A percentile compares a stretch with the other conserved stretches of the same genome.
These are phyloP conservation scores for Neuroterus valhalla DNA, from an alignment of 1,140 invertebrate species.

Conservation along the genomic window DNA sequence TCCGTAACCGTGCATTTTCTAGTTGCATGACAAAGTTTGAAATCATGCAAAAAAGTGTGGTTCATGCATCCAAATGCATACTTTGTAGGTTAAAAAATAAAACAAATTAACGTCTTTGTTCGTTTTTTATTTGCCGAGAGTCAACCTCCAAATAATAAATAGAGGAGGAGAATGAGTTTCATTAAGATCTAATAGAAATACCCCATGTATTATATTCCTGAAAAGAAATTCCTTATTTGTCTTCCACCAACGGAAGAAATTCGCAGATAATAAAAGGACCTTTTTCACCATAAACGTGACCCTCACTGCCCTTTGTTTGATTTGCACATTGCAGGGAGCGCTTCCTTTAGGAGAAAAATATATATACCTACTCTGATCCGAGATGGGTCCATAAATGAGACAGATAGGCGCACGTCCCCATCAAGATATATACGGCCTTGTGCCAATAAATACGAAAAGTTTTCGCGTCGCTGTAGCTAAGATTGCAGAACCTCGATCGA, in stretches of 20 bases:
- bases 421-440: background rate
- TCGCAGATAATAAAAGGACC: slow-evolving; percentile 18
- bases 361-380: background rate
- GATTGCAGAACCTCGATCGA: slow-evolving; percentile 3
- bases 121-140: background rate
- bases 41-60: background rate
- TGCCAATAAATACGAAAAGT: slow-evolving; percentile 23
- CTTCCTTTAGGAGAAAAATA: too few relatives aligned
- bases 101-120: background rate
- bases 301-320: slow-evolving; percentile 8
- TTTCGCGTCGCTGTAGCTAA: slow-evolving; percentile 4
- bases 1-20: background rate
- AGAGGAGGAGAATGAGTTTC: background rate
- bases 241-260: slow-evolving; percentile 8
- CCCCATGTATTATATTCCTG: background rate
- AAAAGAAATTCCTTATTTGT: background rate
- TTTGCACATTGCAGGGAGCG: slow-evolving; percentile 6
- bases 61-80: background rate
- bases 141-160: slow-evolving; percentile 7
- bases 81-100: background rate
- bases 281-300: slow-evolving; percentile 17
- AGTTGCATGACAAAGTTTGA: slow-evolving; percentile 5
- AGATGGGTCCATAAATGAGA: slow-evolving; percentile 18
- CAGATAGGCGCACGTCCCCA: slow-evolving; percentile 4
- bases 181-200: slow-evolving; percentile 16